Conservation (phyloP, 2,888 invertebrate species). For the Busseola fusca region DNA sequence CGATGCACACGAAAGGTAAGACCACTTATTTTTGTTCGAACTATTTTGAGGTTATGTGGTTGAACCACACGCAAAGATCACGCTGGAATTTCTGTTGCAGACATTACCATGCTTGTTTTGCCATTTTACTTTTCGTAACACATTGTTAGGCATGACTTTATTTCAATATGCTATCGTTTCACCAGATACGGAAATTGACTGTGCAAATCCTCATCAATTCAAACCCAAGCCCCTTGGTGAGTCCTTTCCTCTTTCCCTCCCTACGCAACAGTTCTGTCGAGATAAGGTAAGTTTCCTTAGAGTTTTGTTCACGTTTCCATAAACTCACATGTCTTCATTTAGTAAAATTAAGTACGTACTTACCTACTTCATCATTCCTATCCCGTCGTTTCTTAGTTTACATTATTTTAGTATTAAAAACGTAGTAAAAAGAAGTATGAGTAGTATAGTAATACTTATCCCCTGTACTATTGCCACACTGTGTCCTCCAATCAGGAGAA, state of each 20-base stretch:
- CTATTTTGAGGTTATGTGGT: conserved; percentile 81
- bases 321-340: not conserved
- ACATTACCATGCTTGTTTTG: not conserved
- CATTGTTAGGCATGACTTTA: not conserved
- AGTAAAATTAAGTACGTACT: not conserved
- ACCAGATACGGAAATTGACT: conserved; percentile 75
- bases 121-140: not conserved
- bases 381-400: no score
- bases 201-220: conserved; percentile 38
- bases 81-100: not conserved
- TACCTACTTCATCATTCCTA: not conserved
- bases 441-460: not conserved
- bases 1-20: conserved; percentile 92
- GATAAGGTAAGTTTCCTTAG: conserved; percentile 20
- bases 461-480: conserved; percentile 65
- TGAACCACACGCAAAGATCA: conserved; percentile 74
- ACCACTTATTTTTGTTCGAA: conserved; percentile 1
- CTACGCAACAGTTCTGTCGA: conserved; percentile 5
- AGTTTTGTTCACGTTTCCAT: conserved; percentile 4
- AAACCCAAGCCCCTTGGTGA: conserved; percentile 82
- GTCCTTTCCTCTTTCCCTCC: conserved; percentile 68
- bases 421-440: not conserved
- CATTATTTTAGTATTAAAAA: not conserved
- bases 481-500: conserved; percentile 51
- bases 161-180: conserved; percentile 43